Conservation (phyloP, 2,113 vertebrate species). For the Chaetorhynchus papuensis region DNA sequence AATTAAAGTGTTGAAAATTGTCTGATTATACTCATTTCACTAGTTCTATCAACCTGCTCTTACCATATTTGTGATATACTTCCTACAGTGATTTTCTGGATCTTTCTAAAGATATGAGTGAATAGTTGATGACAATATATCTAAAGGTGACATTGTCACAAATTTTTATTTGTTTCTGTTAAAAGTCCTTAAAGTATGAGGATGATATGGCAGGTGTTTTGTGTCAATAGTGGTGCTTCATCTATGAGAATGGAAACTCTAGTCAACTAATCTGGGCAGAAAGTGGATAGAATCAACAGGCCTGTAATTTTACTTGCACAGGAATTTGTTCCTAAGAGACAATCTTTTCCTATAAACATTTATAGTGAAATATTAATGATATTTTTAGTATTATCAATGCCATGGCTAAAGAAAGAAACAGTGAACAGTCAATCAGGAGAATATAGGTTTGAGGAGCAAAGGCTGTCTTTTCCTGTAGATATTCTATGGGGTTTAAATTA, state of each 20-base stretch:
- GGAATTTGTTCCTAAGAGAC: background rate
- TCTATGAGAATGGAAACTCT: background rate
- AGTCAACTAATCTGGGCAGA: background rate
- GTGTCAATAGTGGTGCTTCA: background rate
- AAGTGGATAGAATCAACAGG: background rate
- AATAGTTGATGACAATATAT: background rate
- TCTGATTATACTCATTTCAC: background rate
- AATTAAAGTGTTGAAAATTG: background rate
- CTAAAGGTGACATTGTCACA: background rate
- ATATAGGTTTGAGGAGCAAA: background rate
- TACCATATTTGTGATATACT: background rate
- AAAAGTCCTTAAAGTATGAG: background rate
- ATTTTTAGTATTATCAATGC: background rate
- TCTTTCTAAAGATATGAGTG: background rate
- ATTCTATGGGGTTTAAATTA: background rate
- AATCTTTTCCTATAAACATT: background rate
- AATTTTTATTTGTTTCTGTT: background rate
- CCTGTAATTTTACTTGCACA: background rate
- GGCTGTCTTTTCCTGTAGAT: background rate
- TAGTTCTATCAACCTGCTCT: background rate
- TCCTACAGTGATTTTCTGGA: background rate
- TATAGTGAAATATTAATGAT: background rate
- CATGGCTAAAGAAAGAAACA: background rate
- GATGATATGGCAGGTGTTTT: background rate
- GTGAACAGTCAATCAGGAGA: background rate